These are phyloP conservation scores for Grapholita molesta DNA, from an alignment of 1,140 invertebrate species.

Conservation along the genomic window DNA sequence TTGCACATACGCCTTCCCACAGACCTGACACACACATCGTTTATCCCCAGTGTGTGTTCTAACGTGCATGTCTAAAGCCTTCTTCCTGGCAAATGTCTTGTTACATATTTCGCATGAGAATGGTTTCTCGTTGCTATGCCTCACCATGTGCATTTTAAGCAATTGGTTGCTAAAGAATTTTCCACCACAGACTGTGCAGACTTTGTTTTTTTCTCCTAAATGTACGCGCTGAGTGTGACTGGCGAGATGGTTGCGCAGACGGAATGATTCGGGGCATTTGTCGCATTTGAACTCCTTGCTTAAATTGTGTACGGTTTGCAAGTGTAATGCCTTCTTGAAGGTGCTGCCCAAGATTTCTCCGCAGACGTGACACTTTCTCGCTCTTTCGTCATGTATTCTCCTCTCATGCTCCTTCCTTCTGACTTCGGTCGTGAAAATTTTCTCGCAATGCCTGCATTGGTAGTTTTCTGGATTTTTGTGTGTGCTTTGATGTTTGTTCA, in stretches of 20 bases:
- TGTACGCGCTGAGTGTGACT: constrained; percentile 47
- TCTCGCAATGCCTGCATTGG: constrained; percentile 6
- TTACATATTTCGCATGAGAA: constrained; percentile 24
- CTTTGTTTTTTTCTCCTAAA: constrained; percentile 43
- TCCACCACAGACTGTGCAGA: constrained; percentile 48
- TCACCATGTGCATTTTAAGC: constrained; percentile 23
- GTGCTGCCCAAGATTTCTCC: constrained; percentile 1
- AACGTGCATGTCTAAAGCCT: constrained; percentile 19
- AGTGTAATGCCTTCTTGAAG: constrained; percentile 9
- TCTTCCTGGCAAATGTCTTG: constrained; percentile 22
- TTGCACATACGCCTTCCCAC: constrained; percentile 26
- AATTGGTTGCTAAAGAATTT: constrained; percentile 17
- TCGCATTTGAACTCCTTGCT: constrained; percentile 10
- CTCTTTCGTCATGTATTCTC: background rate
- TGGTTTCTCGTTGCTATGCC: constrained; percentile 22
- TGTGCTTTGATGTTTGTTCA: background rate
- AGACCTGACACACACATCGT: constrained; percentile 23
- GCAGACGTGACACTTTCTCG: constrained; percentile 1
- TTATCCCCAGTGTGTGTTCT: constrained; percentile 29
- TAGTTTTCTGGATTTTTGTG: background rate
- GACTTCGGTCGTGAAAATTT: background rate
- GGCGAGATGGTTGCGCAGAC: constrained; percentile 51
- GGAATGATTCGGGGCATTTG: background rate
- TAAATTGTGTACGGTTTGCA: background rate
- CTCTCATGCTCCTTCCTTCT: background rate